Conservation (phyloP, 2,113 vertebrate genomes). For the Carettochelys insculpta region DNA sequence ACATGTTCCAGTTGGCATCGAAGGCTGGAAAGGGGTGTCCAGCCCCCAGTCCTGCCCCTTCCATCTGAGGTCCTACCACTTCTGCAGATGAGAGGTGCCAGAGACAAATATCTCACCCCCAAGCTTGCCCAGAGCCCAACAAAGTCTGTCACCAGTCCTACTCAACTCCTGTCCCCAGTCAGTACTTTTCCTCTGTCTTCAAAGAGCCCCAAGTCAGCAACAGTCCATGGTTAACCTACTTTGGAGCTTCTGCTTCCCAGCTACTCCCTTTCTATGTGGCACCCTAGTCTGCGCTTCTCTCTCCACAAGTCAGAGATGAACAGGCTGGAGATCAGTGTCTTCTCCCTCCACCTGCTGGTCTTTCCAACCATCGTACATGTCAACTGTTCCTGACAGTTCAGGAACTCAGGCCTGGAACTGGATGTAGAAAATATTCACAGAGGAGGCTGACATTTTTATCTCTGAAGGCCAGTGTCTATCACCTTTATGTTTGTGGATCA, state of each 20-base stretch:
- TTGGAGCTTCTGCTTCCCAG: neutral
- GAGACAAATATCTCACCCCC: no score
- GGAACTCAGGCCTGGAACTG: neutral
- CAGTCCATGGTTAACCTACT: neutral
- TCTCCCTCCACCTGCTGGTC: neutral
- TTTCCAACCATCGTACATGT: neutral
- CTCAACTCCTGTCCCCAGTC: neutral
- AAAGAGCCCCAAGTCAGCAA: neutral
- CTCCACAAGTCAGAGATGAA: neutral
- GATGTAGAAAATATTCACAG: neutral
- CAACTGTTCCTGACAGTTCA: neutral
- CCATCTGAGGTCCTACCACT: no score
- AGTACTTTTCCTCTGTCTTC: neutral
- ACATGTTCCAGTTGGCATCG: no score
- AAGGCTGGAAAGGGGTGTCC: no score
- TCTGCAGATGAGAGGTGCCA: no score
- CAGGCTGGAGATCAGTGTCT: no score
- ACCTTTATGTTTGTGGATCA: neutral
- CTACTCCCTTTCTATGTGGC: neutral
- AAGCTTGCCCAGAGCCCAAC: no score
- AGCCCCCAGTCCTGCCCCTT: no score
- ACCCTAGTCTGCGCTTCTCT: neutral
- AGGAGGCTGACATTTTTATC: neutral
- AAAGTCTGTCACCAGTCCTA: no score
- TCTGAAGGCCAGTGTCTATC: neutral